These are phyloP conservation scores for Odontophorus gujanensis DNA, from an alignment of 2,113 vertebrate species.

Conservation along the genomic window DNA sequence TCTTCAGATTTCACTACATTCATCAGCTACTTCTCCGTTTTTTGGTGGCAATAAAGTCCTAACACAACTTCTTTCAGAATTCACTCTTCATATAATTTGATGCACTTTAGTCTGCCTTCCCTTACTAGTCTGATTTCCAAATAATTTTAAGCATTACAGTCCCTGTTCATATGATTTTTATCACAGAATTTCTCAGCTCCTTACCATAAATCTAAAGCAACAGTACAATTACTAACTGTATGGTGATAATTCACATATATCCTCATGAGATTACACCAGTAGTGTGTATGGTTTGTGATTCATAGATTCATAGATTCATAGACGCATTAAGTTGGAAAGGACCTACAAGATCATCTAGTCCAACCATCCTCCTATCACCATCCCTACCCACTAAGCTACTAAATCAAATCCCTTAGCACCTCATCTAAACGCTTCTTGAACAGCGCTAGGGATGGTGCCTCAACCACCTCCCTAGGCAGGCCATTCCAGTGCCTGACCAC, in stretches of 20 bases:
- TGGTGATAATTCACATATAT: background rate
- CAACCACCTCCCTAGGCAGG: too few relatives aligned
- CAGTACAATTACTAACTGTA: background rate
- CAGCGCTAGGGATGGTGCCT: too few relatives aligned
- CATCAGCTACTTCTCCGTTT: background rate
- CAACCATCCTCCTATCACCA: too few relatives aligned
- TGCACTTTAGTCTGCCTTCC: background rate
- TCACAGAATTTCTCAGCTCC: background rate
- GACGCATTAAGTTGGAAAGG: too few relatives aligned
- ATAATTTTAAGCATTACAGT: background rate
- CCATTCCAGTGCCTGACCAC: too few relatives aligned
- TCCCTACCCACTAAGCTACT: too few relatives aligned
- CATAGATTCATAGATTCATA: too few relatives aligned
- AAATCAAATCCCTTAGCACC: too few relatives aligned
- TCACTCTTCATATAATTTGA: background rate
- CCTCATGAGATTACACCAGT: background rate
- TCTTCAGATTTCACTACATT: conserved; percentile 1
- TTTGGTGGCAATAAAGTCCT: background rate
- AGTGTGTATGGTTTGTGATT: background rate
- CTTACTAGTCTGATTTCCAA: background rate
- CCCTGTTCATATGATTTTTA: background rate
- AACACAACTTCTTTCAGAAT: background rate
- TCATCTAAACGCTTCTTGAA: too few relatives aligned
- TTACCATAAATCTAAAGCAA: background rate
- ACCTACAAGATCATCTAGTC: too few relatives aligned